Evolutionary conservation across 2,888 invertebrate species (phyloP).

Genomic region (Gnatocerus cornutus): DNA sequence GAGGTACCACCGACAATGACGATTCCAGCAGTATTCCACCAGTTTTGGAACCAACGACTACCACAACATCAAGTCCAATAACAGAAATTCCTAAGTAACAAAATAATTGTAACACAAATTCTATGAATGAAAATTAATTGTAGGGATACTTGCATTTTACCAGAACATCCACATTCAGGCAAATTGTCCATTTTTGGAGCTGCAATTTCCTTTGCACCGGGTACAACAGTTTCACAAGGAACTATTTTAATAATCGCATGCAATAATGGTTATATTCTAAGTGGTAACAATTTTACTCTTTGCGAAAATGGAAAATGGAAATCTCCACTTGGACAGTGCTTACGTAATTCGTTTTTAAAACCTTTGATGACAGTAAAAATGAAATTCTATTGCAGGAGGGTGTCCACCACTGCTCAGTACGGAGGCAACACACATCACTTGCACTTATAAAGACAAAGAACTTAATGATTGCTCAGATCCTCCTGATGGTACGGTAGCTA

Average conservation of each 20-base stretch:
- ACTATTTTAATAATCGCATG: conserved; percentile 4
- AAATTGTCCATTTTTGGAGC: conserved; percentile 1
- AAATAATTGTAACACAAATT: background rate
- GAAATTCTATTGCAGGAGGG: background rate
- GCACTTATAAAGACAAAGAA: conserved; percentile 37
- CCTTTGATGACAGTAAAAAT: background rate
- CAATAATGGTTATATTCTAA: conserved; percentile 5
- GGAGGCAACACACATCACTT: conserved; percentile 48
- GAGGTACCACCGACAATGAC: background rate
- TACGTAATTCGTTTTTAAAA: conserved; percentile 44
- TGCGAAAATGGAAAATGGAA: conserved; percentile 47
- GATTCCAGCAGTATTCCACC: conserved; percentile 3
- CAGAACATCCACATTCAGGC: conserved; percentile 13
- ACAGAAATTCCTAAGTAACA: conserved; percentile 19
- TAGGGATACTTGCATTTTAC: conserved; percentile 3
- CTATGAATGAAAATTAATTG: background rate
- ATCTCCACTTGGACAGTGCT: conserved; percentile 51
- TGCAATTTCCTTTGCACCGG: background rate
- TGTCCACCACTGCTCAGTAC: conserved; percentile 13
- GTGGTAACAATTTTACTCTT: background rate
- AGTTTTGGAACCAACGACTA: background rate
- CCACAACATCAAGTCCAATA: conserved; percentile 7
- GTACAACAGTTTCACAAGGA: background rate
- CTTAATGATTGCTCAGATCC: conserved; percentile 50
- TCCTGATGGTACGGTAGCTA: conserved; percentile 55